Evolutionary conservation across 2,113 vertebrate genomes (phyloP).

Genomic region (Otolemur garnettii): DNA sequence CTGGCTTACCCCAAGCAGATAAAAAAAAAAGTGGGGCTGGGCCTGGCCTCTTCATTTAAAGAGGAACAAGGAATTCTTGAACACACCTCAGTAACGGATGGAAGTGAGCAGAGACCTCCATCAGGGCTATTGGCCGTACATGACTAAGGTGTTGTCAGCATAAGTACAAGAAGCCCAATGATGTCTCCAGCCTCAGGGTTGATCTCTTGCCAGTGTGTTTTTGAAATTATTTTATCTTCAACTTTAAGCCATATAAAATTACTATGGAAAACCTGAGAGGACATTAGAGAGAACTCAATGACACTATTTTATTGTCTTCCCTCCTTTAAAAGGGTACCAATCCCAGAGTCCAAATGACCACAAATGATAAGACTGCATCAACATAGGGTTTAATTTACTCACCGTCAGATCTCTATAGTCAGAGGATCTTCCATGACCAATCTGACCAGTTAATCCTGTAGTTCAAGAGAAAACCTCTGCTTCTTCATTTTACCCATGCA

Average conservation of each 20-base stretch:
- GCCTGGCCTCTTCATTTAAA: background rate
- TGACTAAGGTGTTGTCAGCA: background rate
- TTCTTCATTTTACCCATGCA: background rate
- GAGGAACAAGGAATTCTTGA: background rate
- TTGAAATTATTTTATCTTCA: background rate
- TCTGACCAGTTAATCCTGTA: background rate
- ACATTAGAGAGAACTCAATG: background rate
- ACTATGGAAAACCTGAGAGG: background rate
- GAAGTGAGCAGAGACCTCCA: background rate
- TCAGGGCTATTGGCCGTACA: background rate
- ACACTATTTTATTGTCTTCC: background rate
- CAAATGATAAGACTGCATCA: rapidly evolving
- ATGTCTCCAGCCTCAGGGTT: background rate
- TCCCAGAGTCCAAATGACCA: background rate
- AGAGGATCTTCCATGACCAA: background rate
- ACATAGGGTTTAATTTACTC: background rate
- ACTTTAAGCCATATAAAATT: background rate
- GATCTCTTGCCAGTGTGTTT: background rate
- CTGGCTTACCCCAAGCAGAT: background rate
- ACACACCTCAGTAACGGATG: background rate
- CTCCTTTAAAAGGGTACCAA: background rate
- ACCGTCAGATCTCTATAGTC: background rate
- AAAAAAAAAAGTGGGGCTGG: background rate
- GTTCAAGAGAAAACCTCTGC: background rate
- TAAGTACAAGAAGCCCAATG: background rate